Evolutionary conservation across 2,113 vertebrate genomes (phyloP), one percentile per base, ranked within the genome.

Genomic region (Danionella cerebrum): DNA sequence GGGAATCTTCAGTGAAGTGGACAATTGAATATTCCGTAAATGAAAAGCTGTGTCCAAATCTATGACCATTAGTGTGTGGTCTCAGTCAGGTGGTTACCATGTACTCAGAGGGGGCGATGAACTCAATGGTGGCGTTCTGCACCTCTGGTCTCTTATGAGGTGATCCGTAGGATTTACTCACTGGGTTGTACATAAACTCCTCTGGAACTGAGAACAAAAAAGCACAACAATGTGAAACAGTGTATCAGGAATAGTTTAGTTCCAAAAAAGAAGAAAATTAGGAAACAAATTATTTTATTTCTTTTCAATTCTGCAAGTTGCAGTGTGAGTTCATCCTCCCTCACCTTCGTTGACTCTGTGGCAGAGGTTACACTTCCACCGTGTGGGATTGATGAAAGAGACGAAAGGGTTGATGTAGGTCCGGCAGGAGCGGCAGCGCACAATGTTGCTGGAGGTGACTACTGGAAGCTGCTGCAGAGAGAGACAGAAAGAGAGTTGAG

Each of bases 361-460:
- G 80, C 96, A 98, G 73, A 98, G 82, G 77, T 98, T 98, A 81
- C 96, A 98, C 72, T 96, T 98, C 95, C 95, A 98, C 60, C 92
- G 90, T 76, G 93, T 92, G 79, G 95, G 93, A 83, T 98, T 94
- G 80, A 97, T 83, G 78, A 98, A 98, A 59, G 88, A 90, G 73
- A 98, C 94, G 39, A 98, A 98, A 31, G 96, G 96, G 76, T 98
- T 98, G 65, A 98, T 98, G 65, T 98, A 98, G 0, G 96, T 98
- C 73, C 95, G 87, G 81, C 96, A 98, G 38, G 92, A 92, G n/a
- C 94, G 94, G 80, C 96, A 98, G 79, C 96, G 85, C 74, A 98
- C 96, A 9, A 98, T 98, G 57, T 92, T 96, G 76, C 92, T 96
- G 57, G 96, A 97, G 35, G 96, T 97, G 72, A 98, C 95, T 80